Evolutionary conservation across 2,113 vertebrate genomes (phyloP), one percentile per base, ranked within the genome.

Genomic region (Petroica traversi): DNA sequence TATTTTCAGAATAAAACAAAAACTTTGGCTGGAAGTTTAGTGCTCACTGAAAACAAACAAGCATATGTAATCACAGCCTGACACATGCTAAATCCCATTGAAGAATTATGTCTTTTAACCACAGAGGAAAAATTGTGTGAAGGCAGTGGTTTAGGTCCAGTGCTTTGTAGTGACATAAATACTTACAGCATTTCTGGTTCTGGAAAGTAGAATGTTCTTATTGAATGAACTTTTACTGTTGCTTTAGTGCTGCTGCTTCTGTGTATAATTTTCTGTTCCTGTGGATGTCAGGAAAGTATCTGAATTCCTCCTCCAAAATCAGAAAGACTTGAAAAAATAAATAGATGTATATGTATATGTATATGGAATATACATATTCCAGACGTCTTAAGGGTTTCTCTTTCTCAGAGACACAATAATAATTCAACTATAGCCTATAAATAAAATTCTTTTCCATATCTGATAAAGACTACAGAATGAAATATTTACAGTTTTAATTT

Each of bases 1-100:
- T 86, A 43, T 88, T 92, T 88, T 91, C 91, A 93, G 57, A 78
- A 89, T 85, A 82, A 92, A 94, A 66, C 25, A 83, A 92, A 92
- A 93, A 68, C n/a, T 91, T 72, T 93, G 81, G 55, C 48, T 94
- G 57, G 43, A 91, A 89, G 14, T 75, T 91, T 81, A 34, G 11
- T 75, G 19, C 24, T 74, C 23, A 8, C 36, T 82, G 61, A 91
- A 92, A 89, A 90, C 49, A 95, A 93, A 33, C 12, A 92, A 92
- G 28, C 48, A 68, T 72, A 87, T 71, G 28, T 31, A 92, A 85
- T 87, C 69, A 72, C 66, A 61, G 52, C 11, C 85, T 68, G 58
- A 68, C 55, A 78, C 38, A 36, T 19, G 61, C 25, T 88, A 79
- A 87, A 63, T 72, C 12, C 34, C 2, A 2, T 4, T 66, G 63